Evolutionary conservation across 2,888 invertebrate genomes (phyloP), one percentile per base, ranked within the genome.

Genomic region (Lissocephala sabroskyi): DNA sequence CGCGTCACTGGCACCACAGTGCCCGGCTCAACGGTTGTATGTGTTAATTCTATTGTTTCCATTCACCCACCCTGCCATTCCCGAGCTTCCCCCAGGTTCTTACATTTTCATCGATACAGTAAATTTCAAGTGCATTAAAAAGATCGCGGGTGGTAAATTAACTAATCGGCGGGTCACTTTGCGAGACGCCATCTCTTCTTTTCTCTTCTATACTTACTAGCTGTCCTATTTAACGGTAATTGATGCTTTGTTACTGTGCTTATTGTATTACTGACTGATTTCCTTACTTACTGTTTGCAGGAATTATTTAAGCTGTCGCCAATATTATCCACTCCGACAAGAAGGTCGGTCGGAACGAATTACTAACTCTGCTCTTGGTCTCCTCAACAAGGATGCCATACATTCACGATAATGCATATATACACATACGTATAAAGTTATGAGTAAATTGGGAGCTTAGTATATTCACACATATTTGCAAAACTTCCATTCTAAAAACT

Each of bases 91-190:
- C 23, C 4, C 23, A 5, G 4, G 3, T 23, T 3, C 33, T 33
- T 16, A 13, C 35, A 10, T 35, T 16, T 35, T 16, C 16, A 35
- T 16, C 9, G 4, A 50, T 45, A 55, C 49, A 67, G 52, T 59
- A 68, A 66, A 62, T 67, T 75, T 78, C 53, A 65, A 78, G 78
- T 75, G 76, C 75, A 75, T 75, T 75, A 75, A 75, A 71, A 71
- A 58, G 78, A 75, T 76, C 75, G 61, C 60, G 75, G 75, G 75
- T 67, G 75, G 75, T 78, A 76, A 78, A 78, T 76, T 78, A 68
- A 76, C 65, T 65, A 56, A 63, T 52, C 60, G 73, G 41, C 59
- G 58, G 59, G 52, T 35, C 7, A 35, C 16, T 35, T 13, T 16
- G 13, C 7, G 23, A 11, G 14, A 43, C 30, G 30, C 37, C 23